phyloP scores from a whole-genome alignment of 64 coral and sea anemone genomes.

The Montipora efflorescens region DNA sequence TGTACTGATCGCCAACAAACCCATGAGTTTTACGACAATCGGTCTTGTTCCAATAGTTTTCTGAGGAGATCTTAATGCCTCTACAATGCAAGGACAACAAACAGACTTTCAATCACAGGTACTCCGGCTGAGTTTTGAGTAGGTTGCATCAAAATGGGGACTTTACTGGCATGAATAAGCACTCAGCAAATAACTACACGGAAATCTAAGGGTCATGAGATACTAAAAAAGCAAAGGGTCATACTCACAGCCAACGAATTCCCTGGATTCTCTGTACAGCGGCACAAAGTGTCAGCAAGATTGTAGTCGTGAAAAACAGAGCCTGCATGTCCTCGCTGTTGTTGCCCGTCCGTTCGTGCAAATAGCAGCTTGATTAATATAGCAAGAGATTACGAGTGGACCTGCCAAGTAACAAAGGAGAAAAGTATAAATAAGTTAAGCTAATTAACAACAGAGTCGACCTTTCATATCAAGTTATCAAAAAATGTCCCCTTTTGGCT shows the following conservation, averaged over 20 bases:
- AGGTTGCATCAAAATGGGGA: neutral
- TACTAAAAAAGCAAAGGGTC: neutral
- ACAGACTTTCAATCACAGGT: neutral
- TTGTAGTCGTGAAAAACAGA: constrained; percentile 17
- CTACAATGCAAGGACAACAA: constrained; percentile 26
- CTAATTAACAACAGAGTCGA: constrained; percentile 44
- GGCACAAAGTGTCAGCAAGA: neutral
- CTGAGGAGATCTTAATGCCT: constrained; percentile 40
- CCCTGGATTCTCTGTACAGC: neutral
- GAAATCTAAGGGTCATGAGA: constrained; percentile 1
- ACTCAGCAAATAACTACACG: neutral
- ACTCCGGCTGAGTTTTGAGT: neutral
- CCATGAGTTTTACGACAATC: constrained; percentile 63
- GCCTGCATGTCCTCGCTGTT: neutral
- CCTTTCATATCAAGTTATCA: constrained; percentile 53
- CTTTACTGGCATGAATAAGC: neutral
- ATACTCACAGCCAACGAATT: constrained; percentile 43
- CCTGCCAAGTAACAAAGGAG: constrained; percentile 43
- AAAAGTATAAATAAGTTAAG: constrained; percentile 55
- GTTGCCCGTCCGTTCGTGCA: neutral
- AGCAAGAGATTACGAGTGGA: constrained; percentile 11
- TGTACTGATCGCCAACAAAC: constrained; percentile 74
- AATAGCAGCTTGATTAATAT: constrained; percentile 33
- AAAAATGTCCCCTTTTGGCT: constrained; percentile 5
- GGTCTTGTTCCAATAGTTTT: constrained; percentile 61